Base-by-base conservation (phyloP, 2,888 invertebrate species). In the Polydrusus tereticollis region DNA sequence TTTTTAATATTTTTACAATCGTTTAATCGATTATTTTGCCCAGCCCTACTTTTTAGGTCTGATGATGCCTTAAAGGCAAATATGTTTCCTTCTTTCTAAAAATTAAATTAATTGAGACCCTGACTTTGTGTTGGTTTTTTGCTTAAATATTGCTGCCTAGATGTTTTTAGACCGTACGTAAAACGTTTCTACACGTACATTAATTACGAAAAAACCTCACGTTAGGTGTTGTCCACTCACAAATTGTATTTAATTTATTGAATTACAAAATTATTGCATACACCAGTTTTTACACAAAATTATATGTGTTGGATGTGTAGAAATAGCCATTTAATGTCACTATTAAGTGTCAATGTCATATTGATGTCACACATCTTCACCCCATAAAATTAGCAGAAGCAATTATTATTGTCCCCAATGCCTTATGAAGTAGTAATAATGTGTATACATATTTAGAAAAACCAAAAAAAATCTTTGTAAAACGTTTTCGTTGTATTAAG, bases 401-500 rank as follows among this genome's bases (percentile, higher is more conserved):
- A 64, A 64, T 64, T 64, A 64, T 64, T 64, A 64, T 64, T 59
- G 59, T 52, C 57, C 62, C 69, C 63, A 69, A 59, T 69, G 69
- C 69, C 69, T 69, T 69, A 69, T 69, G 63, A 69, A 38, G 62
- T 69, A 69, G 69, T 69, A 69, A 69, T 69, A 69, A 63, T 59
- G 36, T 59, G 36, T 63, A 50, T 69, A 68, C 60, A 68, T 41
- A 47, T 68, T 59, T 58, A 67, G 59, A 67, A 21, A 68, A 58
- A 41, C 23, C 55, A 65, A 65, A 10, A 64, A 14, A 64, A 52
- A 52, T 38, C 36, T 64, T 55, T 55, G 33, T 52, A 55, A 55
- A 43, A 36, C 36, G 52, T 52, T 52, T 47, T 52, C 29, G 33
- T 36, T 36, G 20, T 47, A 29, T 63, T 33, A 20, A 1, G 20